Conservation (phyloP, 2,797 vertebrate genomes). For the Megaceryle alcyon region DNA sequence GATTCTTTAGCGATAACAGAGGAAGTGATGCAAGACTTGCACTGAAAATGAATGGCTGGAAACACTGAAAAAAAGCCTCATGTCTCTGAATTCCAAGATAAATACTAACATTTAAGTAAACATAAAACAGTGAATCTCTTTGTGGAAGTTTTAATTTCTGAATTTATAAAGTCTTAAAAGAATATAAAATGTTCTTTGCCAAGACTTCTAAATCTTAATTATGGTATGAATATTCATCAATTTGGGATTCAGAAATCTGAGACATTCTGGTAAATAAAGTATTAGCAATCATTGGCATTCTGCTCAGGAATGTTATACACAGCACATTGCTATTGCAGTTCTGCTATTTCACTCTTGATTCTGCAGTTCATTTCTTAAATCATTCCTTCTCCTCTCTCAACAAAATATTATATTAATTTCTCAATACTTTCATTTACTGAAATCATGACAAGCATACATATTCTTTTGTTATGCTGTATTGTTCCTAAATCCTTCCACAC, state of each 20-base stretch:
- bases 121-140: not conserved
- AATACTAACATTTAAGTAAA: not conserved
- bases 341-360: not conserved
- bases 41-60: not conserved
- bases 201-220: not conserved
- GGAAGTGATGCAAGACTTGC: not conserved
- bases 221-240: not conserved
- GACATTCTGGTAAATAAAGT: not conserved
- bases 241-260: not conserved
- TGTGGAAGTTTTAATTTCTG: not conserved
- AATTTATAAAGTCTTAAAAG: not conserved
- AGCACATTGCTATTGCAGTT: not conserved
- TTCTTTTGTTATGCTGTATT: not conserved
- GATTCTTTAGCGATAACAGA: not conserved
- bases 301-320: not conserved
- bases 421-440: not conserved
- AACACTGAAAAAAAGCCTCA: not conserved
- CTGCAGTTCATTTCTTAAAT: not conserved
- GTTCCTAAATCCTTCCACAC: not conserved
- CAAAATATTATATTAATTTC: not conserved
- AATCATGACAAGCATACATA: not conserved
- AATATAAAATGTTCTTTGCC: not conserved
- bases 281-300: not conserved
- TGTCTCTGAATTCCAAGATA: slow-evolving; percentile 15
- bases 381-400: not conserved